A percentile compares a stretch with the other conserved stretches of the same genome.
phyloP scores from a whole-genome alignment of 2,797 vertebrate genomes.

The Chloroceryle amazona region DNA sequence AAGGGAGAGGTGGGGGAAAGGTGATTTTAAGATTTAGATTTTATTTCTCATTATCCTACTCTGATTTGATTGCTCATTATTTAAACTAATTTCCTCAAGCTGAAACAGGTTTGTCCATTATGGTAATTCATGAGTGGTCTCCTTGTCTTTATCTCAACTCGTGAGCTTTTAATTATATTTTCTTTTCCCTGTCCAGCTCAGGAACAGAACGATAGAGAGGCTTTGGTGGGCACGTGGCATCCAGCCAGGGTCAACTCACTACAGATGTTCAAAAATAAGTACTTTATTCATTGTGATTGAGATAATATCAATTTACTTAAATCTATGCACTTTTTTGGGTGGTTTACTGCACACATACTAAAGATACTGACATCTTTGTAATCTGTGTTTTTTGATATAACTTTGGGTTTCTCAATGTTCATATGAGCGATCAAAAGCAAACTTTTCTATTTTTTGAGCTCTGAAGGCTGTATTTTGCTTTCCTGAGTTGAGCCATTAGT shows the following conservation, averaged over 20 bases:
- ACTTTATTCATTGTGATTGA: background rate
- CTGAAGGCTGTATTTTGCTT: background rate
- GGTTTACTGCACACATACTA: background rate
- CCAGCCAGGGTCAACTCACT: background rate
- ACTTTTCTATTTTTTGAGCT: background rate
- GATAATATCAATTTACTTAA: background rate
- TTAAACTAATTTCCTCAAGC: background rate
- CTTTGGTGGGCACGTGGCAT: too few relatives aligned
- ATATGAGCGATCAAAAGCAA: background rate
- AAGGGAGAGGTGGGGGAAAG: accelerated
- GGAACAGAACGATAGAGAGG: too few relatives aligned
- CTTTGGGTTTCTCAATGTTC: background rate
- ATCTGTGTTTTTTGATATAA: background rate
- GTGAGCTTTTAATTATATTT: too few relatives aligned
- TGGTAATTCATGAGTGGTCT: background rate
- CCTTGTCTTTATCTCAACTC: too few relatives aligned
- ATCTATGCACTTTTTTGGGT: background rate
- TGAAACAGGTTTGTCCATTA: background rate
- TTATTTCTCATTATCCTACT: background rate
- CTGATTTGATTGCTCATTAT: background rate
- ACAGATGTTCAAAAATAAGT: background rate
- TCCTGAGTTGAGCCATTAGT: background rate
- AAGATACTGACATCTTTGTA: background rate
- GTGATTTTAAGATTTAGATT: background rate
- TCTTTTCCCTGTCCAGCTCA: too few relatives aligned